phyloP scores from a whole-genome alignment of 2,797 vertebrate genomes.

The Capromys pilorides region DNA sequence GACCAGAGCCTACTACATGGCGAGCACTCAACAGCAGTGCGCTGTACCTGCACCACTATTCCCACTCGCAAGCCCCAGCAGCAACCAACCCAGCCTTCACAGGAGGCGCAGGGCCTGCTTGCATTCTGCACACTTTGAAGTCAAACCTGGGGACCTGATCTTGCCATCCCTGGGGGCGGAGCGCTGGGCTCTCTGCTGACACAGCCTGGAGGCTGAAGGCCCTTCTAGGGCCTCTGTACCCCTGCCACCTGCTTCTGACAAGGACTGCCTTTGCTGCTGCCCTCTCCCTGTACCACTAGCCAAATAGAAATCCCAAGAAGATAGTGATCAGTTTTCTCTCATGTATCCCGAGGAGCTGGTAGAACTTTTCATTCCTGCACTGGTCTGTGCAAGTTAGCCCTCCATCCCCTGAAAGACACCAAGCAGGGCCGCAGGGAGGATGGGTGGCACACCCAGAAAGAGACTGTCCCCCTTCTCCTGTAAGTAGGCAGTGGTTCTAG shows the following conservation, averaged over 20 bases:
- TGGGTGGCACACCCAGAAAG: conserved; percentile 40
- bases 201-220: neutral
- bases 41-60: too few relatives aligned
- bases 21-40: too few relatives aligned
- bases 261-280: neutral
- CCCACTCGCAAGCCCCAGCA: neutral
- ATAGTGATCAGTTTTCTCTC: neutral
- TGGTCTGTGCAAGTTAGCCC: neutral
- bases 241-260: fast-evolving
- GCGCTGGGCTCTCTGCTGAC: neutral
- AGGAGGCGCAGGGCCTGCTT: neutral
- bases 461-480: neutral
- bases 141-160: neutral
- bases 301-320: neutral
- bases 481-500: conserved; percentile 34
- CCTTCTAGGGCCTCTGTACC: neutral
- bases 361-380: neutral
- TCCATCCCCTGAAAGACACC: neutral
- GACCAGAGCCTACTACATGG: too few relatives aligned
- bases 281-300: neutral
- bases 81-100: neutral
- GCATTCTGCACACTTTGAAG: conserved; percentile 1
- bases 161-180: neutral
- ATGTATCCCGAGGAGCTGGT: neutral
- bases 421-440: neutral